Conservation (phyloP, 2,888 invertebrate genomes). For the Rhabditoides inermis region DNA sequence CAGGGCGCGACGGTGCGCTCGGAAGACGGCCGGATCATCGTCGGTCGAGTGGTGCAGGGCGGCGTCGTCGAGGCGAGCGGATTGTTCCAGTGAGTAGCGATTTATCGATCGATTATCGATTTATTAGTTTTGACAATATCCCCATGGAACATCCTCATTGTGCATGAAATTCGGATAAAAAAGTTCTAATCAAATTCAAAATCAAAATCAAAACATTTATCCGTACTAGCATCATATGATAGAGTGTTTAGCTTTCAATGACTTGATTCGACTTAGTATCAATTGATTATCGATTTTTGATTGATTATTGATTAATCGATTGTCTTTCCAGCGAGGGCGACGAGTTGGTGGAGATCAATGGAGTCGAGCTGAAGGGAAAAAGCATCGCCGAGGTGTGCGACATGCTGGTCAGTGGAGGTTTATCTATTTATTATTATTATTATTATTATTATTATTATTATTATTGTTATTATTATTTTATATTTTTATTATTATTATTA, state of each 20-base stretch:
- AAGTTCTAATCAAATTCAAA: no score
- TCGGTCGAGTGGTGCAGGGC: conserved; percentile 88
- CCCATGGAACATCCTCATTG: neutral
- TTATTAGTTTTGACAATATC: no score
- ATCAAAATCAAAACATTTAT: no score
- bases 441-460: neutral
- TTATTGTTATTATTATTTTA: neutral
- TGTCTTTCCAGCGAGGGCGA: no score
- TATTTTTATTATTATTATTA: neutral
- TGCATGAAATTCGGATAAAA: neutral
- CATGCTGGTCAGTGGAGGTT: conserved; percentile 58
- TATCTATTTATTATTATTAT: neutral
- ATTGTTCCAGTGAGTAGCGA: conserved; percentile 76
- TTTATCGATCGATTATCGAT: no score
- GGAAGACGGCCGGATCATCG: conserved; percentile 88
- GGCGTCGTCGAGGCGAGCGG: conserved; percentile 90
- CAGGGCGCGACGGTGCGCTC: conserved; percentile 68
- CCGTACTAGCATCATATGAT: no score
- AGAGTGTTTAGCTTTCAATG: no score
- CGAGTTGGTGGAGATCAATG: conserved; percentile 88
- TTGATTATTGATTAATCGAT: no score
- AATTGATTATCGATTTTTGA: no score
- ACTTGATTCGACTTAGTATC: no score
- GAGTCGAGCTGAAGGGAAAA: conserved; percentile 87
- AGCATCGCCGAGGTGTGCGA: conserved; percentile 95